A percentile compares a stretch with the other conserved stretches of the same genome.
These are phyloP conservation scores for Halictus rubicundus DNA, from an alignment of 1,140 invertebrate species.

Conservation along the genomic window DNA sequence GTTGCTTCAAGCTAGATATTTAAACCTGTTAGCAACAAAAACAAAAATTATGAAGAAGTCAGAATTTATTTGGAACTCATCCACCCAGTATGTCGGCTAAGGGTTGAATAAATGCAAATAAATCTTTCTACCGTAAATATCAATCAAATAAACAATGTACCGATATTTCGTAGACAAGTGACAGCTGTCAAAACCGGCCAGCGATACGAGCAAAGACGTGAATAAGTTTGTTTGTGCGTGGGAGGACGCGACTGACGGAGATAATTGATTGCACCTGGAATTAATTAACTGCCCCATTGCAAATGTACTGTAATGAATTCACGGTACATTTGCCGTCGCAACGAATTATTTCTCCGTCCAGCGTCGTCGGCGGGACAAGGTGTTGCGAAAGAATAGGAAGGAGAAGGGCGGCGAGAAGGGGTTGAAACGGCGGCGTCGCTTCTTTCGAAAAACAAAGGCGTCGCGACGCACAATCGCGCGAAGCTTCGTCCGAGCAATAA, in stretches of 20 bases:
- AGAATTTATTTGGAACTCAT: too few relatives aligned
- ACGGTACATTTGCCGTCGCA: slow-evolving; percentile 45
- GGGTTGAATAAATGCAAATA: too few relatives aligned
- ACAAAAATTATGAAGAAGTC: too few relatives aligned
- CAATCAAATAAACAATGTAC: too few relatives aligned
- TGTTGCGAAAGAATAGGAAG: background rate
- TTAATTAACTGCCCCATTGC: slow-evolving; percentile 46
- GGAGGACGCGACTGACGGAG: slow-evolving; percentile 22
- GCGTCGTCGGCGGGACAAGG: background rate
- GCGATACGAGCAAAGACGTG: background rate
- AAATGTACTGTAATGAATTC: slow-evolving; percentile 42
- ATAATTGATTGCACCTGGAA: slow-evolving; percentile 49
- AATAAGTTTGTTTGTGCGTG: slow-evolving; percentile 23
- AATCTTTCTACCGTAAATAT: too few relatives aligned
- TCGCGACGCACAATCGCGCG: slow-evolving; percentile 6
- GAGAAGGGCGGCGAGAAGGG: too few relatives aligned
- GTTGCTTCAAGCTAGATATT: too few relatives aligned
- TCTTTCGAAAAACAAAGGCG: slow-evolving; percentile 35
- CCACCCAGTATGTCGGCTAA: too few relatives aligned
- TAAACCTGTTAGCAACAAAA: too few relatives aligned
- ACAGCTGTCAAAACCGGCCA: too few relatives aligned
- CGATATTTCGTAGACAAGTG: too few relatives aligned
- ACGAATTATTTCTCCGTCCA: slow-evolving; percentile 35
- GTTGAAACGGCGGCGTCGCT: background rate
- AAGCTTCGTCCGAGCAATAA: slow-evolving; percentile 17